Percentiles rank a stretch among this genome's conserved stretches.
Conservation (phyloP, 2,113 vertebrate species). For the Urocynchramus pylzowi region DNA sequence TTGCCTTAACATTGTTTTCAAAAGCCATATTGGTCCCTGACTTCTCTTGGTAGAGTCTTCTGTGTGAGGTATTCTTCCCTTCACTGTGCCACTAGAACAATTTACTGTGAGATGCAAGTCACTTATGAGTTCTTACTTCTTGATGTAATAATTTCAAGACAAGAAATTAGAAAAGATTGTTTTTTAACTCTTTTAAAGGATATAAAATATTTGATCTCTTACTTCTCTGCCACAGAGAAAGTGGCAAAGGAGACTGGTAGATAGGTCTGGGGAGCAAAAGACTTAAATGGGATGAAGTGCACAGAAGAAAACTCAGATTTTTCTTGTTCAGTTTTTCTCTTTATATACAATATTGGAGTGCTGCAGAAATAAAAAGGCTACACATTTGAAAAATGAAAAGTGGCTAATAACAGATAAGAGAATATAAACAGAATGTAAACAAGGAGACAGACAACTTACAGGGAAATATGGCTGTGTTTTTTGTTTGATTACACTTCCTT, state of each 20-base stretch:
- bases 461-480: not conserved
- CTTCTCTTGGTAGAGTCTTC: not conserved
- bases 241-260: not conserved
- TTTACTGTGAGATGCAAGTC: not conserved
- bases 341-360: not conserved
- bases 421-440: not conserved
- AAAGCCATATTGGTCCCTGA: not conserved
- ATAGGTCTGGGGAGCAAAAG: not conserved
- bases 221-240: accelerated
- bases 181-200: not conserved
- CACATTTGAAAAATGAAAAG: not conserved
- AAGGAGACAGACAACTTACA: not conserved
- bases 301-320: not conserved
- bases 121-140: not conserved
- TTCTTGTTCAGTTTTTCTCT: not conserved
- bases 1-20: not conserved
- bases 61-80: not conserved
- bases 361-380: not conserved
- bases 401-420: not conserved
- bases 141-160: not conserved
- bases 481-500: not conserved
- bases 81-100: not conserved
- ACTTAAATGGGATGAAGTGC: not conserved
- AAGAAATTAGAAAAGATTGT: not conserved
- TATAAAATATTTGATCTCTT: not conserved